Base-by-base conservation (phyloP, 1,140 invertebrate genomes). In the Drosophila jambulina region DNA sequence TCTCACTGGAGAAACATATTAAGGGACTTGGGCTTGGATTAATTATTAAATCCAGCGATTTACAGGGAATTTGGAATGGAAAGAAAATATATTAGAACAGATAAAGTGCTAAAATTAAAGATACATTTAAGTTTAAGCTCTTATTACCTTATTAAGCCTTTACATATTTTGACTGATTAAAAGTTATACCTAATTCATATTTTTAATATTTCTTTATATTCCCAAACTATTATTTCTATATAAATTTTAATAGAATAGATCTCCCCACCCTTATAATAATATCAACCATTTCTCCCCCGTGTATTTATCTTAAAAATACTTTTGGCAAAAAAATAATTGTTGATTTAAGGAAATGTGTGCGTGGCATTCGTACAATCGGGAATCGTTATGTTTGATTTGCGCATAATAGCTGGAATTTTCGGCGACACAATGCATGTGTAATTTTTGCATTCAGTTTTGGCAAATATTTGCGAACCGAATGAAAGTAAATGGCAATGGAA, bases 401-500 rank as follows among this genome's bases (percentile, higher is more conserved):
- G 69, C 36, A 72, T 60, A 72, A 72, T 72, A 25, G 29, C 25
- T 32, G 25, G 21, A 72, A 54, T 56, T 43, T 19, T 43, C 34
- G 29, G 25, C 32, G 23, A 15, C 46, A n/a, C 63, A 70, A 71
- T 72, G 53, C 54, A 40, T 58, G 42, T 72, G 54, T 60, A 70
- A 72, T 72, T 71, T 70, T 72, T 29, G 48, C 68, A 72, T 72
- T 59, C 29, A 60, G 21, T 19, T 59, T 42, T 49, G 68, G 10
- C 36, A 74, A 72, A 60, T 74, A 72, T 74, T 72, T 74, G 45
- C 68, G 32, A 23, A 36, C 7, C 42, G 36, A 57, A 60, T 60
- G 45, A 51, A 60, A 42, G 70, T 72, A 72, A 74, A 60, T 74
- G 45, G 36, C 54, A 49, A 43, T 72, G 70, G 70, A 60, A 72